Conservation (phyloP, 2,797 vertebrate genomes). For the Liparis tanakae region DNA sequence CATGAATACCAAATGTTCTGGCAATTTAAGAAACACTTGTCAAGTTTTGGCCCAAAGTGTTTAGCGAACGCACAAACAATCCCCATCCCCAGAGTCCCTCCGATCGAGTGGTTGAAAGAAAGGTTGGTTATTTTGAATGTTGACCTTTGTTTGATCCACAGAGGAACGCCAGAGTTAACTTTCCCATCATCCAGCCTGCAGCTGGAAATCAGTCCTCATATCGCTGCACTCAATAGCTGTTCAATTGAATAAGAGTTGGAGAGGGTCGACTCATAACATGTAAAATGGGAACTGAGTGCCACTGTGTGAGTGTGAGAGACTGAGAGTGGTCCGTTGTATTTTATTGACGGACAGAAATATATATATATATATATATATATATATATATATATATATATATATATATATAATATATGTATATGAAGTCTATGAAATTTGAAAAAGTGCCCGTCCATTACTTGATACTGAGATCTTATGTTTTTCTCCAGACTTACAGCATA, state of each 20-base stretch:
- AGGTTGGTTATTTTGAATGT: conserved; percentile 19
- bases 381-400: no score
- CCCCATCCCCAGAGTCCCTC: not conserved
- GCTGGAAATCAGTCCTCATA: conserved; percentile 33
- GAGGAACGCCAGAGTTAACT: conserved; percentile 45
- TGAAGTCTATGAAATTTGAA: conserved; percentile 39
- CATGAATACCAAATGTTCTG: not conserved
- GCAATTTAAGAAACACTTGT: not conserved
- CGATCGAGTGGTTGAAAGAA: not conserved
- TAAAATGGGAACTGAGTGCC: conserved; percentile 29
- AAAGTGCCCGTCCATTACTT: conserved; percentile 79
- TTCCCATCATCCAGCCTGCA: conserved; percentile 29
- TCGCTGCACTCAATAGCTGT: conserved; percentile 29
- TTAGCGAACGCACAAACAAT: not conserved
- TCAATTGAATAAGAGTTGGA: conserved; percentile 39
- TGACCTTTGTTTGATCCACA: conserved; percentile 39
- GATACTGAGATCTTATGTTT: conserved; percentile 61
- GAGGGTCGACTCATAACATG: conserved; percentile 37
- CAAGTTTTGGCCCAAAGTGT: not conserved
- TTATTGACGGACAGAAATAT: not conserved
- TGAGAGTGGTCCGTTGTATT: conserved; percentile 32
- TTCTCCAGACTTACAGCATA: conserved; percentile 18
- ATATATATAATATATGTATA: no score
- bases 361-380: conserved; percentile 19
- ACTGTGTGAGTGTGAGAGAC: conserved; percentile 4